phyloP scores from a whole-genome alignment of 2,113 vertebrate genomes.

The Sturnus vulgaris region DNA sequence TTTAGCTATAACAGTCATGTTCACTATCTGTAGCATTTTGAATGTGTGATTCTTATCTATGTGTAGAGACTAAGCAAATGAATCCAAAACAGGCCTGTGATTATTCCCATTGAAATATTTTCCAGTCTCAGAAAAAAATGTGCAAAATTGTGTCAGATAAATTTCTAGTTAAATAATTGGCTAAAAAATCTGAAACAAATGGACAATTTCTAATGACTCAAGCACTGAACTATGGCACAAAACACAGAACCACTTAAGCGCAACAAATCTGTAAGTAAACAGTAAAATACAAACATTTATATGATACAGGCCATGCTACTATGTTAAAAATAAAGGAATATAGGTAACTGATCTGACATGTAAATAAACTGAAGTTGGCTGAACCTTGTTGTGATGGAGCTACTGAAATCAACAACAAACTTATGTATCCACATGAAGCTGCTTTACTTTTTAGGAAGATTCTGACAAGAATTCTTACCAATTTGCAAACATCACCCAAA shows the following conservation, averaged over 20 bases:
- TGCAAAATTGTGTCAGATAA: background rate
- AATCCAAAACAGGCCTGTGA: background rate
- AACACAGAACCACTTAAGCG: conserved; percentile 25
- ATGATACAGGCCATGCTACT: background rate
- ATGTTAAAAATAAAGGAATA: conserved; percentile 24
- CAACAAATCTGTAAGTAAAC: conserved; percentile 37
- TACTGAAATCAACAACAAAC: conserved; percentile 55
- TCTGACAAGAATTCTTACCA: conserved; percentile 18
- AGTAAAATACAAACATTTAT: conserved; percentile 45
- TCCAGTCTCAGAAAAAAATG: background rate
- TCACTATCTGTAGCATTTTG: conserved; percentile 34
- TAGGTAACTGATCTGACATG: conserved; percentile 28
- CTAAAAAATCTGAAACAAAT: conserved; percentile 45
- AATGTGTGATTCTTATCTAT: conserved; percentile 31
- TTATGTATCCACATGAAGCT: conserved; percentile 23
- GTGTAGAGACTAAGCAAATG: background rate
- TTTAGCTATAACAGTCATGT: conserved; percentile 38
- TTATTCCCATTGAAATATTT: background rate
- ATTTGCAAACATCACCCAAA: background rate
- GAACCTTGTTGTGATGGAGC: conserved; percentile 39
- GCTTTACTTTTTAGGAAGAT: conserved; percentile 20
- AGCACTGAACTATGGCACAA: background rate
- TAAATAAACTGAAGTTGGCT: conserved; percentile 58
- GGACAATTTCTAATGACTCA: conserved; percentile 39
- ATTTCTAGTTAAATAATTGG: conserved; percentile 41